Evolutionary conservation across 1,140 invertebrate genomes (phyloP).

Genomic region (Apis florea): DNA sequence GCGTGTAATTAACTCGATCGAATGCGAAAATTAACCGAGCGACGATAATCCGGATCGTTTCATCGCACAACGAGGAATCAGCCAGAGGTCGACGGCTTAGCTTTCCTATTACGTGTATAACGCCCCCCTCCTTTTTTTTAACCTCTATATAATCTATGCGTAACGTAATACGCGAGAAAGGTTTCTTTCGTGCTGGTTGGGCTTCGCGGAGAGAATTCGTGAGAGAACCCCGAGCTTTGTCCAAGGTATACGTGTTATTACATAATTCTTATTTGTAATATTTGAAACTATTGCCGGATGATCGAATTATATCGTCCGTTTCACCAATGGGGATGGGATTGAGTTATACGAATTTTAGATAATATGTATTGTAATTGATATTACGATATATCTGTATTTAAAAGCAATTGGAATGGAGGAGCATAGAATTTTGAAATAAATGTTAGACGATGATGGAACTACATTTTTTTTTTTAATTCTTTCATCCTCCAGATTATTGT

Average conservation of each 20-base stretch:
- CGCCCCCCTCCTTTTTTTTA: constrained; percentile 8
- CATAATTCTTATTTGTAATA: background rate
- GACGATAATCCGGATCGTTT: background rate
- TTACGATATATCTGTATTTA: too few species aligned
- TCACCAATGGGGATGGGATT: too few species aligned
- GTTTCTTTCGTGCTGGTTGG: constrained; percentile 48
- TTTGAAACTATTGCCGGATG: background rate
- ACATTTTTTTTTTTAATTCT: too few species aligned
- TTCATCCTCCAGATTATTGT: too few species aligned
- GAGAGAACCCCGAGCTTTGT: background rate
- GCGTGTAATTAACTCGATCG: background rate
- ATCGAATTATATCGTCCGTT: background rate
- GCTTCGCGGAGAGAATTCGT: constrained; percentile 40
- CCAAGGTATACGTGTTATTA: background rate
- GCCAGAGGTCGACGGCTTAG: constrained; percentile 2
- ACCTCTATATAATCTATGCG: background rate
- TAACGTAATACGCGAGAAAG: constrained; percentile 55
- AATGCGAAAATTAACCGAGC: background rate
- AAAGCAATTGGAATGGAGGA: too few species aligned
- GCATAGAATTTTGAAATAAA: too few species aligned
- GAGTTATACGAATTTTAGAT: too few species aligned
- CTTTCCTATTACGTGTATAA: background rate
- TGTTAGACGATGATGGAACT: too few species aligned
- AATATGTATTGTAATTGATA: too few species aligned
- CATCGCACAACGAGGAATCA: background rate